Evolutionary conservation across 2,797 vertebrate genomes (phyloP).

Genomic region (Falco rusticolus): DNA sequence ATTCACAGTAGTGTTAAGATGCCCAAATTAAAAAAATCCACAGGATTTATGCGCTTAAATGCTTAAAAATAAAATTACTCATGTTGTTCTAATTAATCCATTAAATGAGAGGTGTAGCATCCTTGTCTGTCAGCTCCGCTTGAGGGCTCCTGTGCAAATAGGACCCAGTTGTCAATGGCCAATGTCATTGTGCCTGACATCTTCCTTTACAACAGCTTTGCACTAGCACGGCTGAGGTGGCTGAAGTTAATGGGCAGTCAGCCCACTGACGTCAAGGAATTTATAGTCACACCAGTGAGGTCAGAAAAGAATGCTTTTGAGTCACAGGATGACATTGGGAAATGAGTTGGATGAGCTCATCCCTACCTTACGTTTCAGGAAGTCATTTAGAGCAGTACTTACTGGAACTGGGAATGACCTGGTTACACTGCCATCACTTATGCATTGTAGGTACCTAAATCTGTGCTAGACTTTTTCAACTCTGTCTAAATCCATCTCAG

Average conservation of each 20-base stretch:
- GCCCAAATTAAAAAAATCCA: not conserved
- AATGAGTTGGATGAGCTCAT: not conserved
- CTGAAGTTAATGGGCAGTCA: not conserved
- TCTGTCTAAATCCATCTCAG: not conserved
- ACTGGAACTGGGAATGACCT: rapidly evolving
- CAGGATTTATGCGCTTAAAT: not conserved
- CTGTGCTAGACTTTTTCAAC: not conserved
- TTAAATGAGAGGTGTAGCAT: not conserved
- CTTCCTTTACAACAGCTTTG: not conserved
- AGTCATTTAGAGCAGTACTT: not conserved
- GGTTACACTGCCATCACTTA: not conserved
- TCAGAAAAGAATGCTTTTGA: not conserved
- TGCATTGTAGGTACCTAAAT: not conserved
- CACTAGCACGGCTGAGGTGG: not conserved
- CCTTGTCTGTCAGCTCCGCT: not conserved
- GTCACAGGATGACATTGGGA: not conserved
- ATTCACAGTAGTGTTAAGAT: not conserved
- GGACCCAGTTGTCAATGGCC: not conserved
- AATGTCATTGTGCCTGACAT: not conserved
- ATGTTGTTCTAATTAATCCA: not conserved
- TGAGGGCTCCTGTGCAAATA: not conserved
- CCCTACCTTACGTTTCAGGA: not conserved
- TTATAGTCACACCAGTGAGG: not conserved
- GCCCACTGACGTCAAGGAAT: not conserved
- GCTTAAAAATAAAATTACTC: not conserved